Base-by-base conservation (phyloP, 2,113 vertebrate species). In the Aphelocoma coerulescens region DNA sequence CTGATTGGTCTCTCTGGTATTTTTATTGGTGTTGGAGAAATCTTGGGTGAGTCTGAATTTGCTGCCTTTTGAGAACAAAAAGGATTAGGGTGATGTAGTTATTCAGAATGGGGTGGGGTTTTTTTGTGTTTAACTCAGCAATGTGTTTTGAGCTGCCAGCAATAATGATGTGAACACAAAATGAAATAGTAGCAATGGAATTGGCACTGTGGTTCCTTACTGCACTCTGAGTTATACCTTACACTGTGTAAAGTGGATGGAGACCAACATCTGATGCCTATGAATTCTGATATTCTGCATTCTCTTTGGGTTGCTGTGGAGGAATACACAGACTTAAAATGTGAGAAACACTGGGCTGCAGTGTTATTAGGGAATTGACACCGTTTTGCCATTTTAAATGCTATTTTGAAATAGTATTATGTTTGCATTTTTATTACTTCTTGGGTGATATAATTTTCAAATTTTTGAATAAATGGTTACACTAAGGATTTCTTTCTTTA, bases 1-100 rank as follows among this genome's bases (percentile, higher is more conserved):
- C 97, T 99, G 21, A 99, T 99, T 80, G 99, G 99, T 43, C 98
- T 99, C 39, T 99, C 99, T 54, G 99, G 99, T n/a, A 99, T 99
- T 79, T 99, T 98, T 96, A 99, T 99, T 44, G 99, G 99, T 62
- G 85, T 99, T 35, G 99, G 99, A 68, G 99, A 99, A 97, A 99
- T 99, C 94, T 86, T 99, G 83, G 99, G 99, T 99, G 93, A 96
- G 98, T 98, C 46, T 58, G 17, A 84, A 73, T 16, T 75, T 69
- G 52, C 28, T 58, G 0, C 23, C 4, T 91, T 76, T 9, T 6
- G 48, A 41, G 30, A 46, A 44, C 66, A 48, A 30, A 80, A 63
- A 54, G 7, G 22, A 41, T 91, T 65, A 62, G 51, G 43, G 46
- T 66, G 41, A 66, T 84, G 30, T 16, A 85, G 58, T 80, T 67